phyloP scores from a whole-genome alignment of 2,888 invertebrate species.

The Plebejus argus region DNA sequence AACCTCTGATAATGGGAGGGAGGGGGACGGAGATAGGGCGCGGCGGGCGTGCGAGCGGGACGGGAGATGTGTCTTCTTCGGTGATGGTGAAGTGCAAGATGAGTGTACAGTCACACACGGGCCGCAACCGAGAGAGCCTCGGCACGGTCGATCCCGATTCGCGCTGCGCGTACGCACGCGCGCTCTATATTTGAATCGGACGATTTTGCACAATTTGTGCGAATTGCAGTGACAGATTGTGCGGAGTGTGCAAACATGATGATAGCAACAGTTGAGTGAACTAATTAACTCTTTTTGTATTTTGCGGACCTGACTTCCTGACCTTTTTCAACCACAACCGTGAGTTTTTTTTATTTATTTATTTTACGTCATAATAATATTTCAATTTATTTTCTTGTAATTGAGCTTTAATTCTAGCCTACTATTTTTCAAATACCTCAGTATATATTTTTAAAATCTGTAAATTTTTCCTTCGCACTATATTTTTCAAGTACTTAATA shows the following conservation, averaged over 20 bases:
- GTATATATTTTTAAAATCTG: not conserved
- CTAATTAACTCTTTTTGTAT: constrained; percentile 48
- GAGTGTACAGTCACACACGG: constrained; percentile 79
- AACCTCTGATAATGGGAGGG: constrained; percentile 78
- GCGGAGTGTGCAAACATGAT: constrained; percentile 42
- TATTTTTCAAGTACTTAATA: not conserved
- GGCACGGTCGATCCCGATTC: constrained; percentile 67
- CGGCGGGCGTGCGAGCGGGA: constrained; percentile 55
- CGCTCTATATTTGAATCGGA: constrained; percentile 52
- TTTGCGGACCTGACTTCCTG: constrained; percentile 23
- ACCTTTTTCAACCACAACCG: constrained; percentile 33
- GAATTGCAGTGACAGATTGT: constrained; percentile 44
- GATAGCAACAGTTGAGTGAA: constrained; percentile 54
- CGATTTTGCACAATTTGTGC: constrained; percentile 40
- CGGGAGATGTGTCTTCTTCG: constrained; percentile 73
- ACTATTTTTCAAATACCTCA: not conserved
- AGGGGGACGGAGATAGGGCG: constrained; percentile 58
- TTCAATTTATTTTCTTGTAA: not conserved
- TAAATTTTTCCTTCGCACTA: not conserved
- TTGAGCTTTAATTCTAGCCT: not conserved
- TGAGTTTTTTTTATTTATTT: constrained; percentile 27
- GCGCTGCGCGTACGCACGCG: constrained; percentile 71
- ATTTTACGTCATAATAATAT: not conserved
- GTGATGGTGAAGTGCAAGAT: constrained; percentile 79
- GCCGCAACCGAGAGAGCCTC: constrained; percentile 77